These are phyloP conservation scores for Pyrochroa serraticornis DNA, from an alignment of 2,888 invertebrate genomes.

Conservation along the genomic window DNA sequence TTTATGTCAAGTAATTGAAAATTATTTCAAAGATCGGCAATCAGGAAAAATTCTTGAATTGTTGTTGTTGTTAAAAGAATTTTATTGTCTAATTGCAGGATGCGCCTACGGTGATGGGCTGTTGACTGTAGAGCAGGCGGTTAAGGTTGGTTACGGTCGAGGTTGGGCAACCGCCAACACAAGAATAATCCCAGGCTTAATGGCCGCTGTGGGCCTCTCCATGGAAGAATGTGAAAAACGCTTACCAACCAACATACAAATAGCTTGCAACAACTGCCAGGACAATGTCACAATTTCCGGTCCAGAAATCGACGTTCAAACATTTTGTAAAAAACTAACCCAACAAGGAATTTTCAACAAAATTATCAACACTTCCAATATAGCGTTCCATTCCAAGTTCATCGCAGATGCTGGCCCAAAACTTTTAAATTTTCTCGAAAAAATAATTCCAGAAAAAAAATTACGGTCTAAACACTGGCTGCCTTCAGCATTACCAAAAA, in stretches of 20 bases:
- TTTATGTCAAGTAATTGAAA: too few relatives aligned
- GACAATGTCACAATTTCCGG: slow-evolving; percentile 93
- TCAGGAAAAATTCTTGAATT: too few relatives aligned
- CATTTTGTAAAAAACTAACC: slow-evolving; percentile 70
- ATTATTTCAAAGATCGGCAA: too few relatives aligned
- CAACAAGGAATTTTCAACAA: slow-evolving; percentile 75
- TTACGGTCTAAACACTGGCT: slow-evolving; percentile 79
- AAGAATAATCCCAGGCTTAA: slow-evolving; percentile 33
- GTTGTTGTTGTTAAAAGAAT: slow-evolving; percentile 35
- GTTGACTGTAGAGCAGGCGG: slow-evolving; percentile 66
- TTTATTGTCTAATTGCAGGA: slow-evolving; percentile 38
- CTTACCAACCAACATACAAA: slow-evolving; percentile 77
- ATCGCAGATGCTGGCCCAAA: slow-evolving; percentile 67
- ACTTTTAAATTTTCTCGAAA: slow-evolving; percentile 67
- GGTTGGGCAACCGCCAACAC: slow-evolving; percentile 58
- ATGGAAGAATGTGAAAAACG: slow-evolving; percentile 56
- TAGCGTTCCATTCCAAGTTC: slow-evolving; percentile 84
- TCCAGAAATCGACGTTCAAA: slow-evolving; percentile 70
- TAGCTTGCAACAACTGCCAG: slow-evolving; percentile 86
- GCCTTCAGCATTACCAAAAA: slow-evolving; percentile 70
- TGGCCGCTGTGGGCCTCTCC: slow-evolving; percentile 73
- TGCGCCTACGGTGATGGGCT: slow-evolving; percentile 71
- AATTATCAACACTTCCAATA: slow-evolving; percentile 78
- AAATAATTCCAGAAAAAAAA: slow-evolving; percentile 71
- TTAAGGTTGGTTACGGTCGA: slow-evolving; percentile 66